These are phyloP conservation scores for Hippocampus guttulatus DNA, from an alignment of 2,113 vertebrate species.

Conservation along the genomic window DNA sequence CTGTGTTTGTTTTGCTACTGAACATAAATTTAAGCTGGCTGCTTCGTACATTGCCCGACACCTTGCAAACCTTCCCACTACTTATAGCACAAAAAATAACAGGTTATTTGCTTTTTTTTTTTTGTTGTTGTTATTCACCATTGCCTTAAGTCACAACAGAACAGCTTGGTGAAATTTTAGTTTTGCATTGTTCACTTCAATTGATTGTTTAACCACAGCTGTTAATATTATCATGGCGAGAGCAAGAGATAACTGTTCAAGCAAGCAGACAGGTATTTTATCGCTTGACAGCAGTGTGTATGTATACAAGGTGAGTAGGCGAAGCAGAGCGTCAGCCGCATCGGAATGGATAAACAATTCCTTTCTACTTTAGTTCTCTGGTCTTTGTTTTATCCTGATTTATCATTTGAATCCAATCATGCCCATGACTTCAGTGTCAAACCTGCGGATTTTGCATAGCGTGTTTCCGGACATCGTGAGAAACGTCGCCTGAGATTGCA, in stretches of 20 bases:
- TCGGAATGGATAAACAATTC: not conserved
- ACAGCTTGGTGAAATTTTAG: not conserved
- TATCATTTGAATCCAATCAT: not conserved
- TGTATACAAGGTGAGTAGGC: not conserved
- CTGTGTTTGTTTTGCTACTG: too few species aligned
- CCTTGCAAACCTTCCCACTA: too few species aligned
- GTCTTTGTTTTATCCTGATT: not conserved
- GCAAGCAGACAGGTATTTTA: not conserved
- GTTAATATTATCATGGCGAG: not conserved
- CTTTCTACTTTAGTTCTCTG: not conserved
- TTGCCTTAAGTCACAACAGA: not conserved
- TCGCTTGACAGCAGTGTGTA: not conserved
- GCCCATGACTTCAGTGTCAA: not conserved
- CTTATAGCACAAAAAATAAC: too few species aligned
- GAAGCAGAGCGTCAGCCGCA: not conserved
- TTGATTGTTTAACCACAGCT: not conserved
- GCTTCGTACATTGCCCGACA: too few species aligned
- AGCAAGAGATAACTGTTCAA: not conserved
- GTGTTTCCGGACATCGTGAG: not conserved
- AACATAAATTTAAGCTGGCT: too few species aligned
- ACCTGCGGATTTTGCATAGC: not conserved
- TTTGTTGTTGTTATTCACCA: not conserved
- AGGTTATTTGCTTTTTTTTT: not conserved
- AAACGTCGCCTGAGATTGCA: not conserved
- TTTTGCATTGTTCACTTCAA: not conserved